Evolutionary conservation across 2,888 invertebrate species (phyloP).

Genomic region (Neoascia interrupta): DNA sequence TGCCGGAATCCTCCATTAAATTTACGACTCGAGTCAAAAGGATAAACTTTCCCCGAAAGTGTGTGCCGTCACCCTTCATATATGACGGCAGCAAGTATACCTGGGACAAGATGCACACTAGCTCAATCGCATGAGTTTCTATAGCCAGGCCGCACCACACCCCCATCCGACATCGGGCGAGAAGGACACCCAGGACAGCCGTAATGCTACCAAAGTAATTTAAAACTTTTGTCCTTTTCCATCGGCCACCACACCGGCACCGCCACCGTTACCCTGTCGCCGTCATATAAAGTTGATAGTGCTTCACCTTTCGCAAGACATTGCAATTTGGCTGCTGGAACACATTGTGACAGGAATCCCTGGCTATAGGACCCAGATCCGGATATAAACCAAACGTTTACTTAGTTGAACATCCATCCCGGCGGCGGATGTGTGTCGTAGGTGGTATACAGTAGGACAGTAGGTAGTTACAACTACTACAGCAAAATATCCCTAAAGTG

Average conservation of each 20-base stretch:
- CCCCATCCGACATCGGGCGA: not conserved
- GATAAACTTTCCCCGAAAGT: conserved; percentile 55
- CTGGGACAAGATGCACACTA: conserved; percentile 39
- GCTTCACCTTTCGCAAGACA: conserved; percentile 62
- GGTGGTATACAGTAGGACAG: not conserved
- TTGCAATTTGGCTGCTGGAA: conserved; percentile 59
- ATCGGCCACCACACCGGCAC: conserved; percentile 28
- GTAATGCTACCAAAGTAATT: conserved; percentile 51
- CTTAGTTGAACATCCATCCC: conserved; percentile 63
- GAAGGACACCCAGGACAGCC: conserved; percentile 5
- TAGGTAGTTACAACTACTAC: conserved; percentile 2
- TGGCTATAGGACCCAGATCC: conserved; percentile 21
- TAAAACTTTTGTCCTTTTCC: conserved; percentile 63
- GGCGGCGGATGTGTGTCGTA: conserved; percentile 7
- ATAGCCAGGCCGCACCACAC: not conserved
- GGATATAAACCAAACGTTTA: conserved; percentile 69
- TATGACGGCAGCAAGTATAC: conserved; percentile 29
- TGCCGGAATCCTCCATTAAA: conserved; percentile 63
- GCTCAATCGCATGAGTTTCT: conserved; percentile 10
- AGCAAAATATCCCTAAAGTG: conserved; percentile 46
- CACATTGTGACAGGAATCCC: conserved; percentile 53
- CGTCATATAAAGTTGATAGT: conserved; percentile 64
- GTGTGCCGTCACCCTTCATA: conserved; percentile 26
- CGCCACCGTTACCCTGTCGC: too few species aligned
- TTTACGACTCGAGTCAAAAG: conserved; percentile 51